These are phyloP conservation scores for Saxidomus purpurata DNA, from an alignment of 1,140 invertebrate genomes.

Conservation along the genomic window DNA sequence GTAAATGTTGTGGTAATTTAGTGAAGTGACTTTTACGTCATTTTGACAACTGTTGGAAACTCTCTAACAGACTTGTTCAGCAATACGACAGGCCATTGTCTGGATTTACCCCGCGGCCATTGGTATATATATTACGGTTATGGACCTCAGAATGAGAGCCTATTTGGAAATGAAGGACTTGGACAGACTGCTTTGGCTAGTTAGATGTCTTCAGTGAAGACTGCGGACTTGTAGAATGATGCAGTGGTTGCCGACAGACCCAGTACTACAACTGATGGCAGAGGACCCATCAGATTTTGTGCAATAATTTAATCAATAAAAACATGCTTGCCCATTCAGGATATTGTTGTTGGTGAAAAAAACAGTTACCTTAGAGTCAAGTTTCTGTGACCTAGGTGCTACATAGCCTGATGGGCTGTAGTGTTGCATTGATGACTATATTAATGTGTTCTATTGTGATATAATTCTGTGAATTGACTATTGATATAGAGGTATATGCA, in stretches of 20 bases:
- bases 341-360: neutral
- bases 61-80: neutral
- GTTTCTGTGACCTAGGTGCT: neutral
- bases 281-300: slow-evolving; percentile 7
- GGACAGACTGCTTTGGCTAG: neutral
- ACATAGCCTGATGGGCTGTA: neutral
- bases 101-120: neutral
- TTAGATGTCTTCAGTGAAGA: neutral
- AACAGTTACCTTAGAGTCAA: neutral
- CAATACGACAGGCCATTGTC: neutral
- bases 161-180: no score
- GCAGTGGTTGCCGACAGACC: neutral
- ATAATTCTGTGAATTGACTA: neutral
- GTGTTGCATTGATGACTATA: neutral
- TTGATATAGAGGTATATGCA: no score
- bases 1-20: neutral
- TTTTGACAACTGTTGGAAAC: neutral
- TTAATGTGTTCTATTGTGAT: slow-evolving; percentile 8
- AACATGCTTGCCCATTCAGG: slow-evolving; percentile 38
- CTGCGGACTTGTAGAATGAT: neutral
- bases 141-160: neutral
- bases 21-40: slow-evolving; percentile 5
- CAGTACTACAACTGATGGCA: slow-evolving; percentile 11
- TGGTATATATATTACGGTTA: neutral
- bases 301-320: slow-evolving; percentile 40